These are phyloP conservation scores for Carcinoscorpius rotundicauda DNA, from an alignment of 1,140 invertebrate genomes.

Conservation along the genomic window DNA sequence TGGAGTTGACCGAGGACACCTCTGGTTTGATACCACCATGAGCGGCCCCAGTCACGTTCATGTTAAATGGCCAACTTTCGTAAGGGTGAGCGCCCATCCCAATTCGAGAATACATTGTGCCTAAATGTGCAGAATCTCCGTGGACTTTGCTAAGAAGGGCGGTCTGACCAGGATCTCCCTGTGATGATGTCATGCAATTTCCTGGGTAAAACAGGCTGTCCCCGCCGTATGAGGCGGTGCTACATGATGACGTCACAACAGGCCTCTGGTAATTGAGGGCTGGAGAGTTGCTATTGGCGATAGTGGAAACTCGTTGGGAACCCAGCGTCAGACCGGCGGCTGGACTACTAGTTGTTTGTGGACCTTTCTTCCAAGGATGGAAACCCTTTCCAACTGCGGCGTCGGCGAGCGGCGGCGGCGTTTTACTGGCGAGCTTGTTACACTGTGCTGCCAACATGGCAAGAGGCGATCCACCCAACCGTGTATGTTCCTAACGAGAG, in stretches of 20 bases:
- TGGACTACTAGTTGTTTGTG: too few relatives aligned
- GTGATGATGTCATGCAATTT: slow-evolving; percentile 1
- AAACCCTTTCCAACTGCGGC: slow-evolving; percentile 94
- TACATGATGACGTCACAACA: not conserved
- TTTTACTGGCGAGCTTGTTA: slow-evolving; percentile 89
- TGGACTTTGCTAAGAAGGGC: not conserved
- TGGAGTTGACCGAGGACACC: slow-evolving; percentile 35
- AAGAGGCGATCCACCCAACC: slow-evolving; percentile 68
- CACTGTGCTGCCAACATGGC: slow-evolving; percentile 95
- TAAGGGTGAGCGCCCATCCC: not conserved
- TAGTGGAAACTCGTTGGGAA: not conserved
- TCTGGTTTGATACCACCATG: slow-evolving; percentile 58
- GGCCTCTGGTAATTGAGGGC: not conserved
- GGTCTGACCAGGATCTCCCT: not conserved
- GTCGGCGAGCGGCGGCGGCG: slow-evolving; percentile 84
- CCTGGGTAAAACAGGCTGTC: slow-evolving; percentile 29
- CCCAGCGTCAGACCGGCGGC: not conserved
- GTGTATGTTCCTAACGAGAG: slow-evolving; percentile 70
- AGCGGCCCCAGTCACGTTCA: slow-evolving; percentile 29
- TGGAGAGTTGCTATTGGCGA: not conserved
- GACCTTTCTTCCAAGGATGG: slow-evolving; percentile 84
- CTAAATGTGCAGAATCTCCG: not conserved
- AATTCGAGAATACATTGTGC: not conserved
- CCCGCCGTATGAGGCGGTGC: not conserved
- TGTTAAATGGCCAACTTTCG: slow-evolving; percentile 1